Conservation (phyloP, 2,113 vertebrate genomes). For the Felis chaus region DNA sequence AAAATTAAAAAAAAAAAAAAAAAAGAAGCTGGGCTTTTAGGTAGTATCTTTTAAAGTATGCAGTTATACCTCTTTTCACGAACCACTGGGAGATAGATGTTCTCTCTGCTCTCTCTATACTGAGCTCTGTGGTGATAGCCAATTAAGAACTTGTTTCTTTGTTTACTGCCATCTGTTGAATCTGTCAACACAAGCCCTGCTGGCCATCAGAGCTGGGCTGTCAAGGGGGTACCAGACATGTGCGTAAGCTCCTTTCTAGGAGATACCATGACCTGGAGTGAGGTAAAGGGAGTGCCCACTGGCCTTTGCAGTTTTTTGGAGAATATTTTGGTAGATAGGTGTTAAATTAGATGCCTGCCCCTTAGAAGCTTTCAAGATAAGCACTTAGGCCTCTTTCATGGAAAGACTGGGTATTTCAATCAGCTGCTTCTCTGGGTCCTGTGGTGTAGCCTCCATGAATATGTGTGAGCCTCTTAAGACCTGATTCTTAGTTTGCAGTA, state of each 20-base stretch:
- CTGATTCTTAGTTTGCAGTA: not conserved
- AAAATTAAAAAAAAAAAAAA: no score
- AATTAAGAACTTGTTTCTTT: not conserved
- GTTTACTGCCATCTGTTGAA: not conserved
- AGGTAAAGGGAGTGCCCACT: not conserved
- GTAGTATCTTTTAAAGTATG: not conserved
- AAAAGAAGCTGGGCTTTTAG: not conserved
- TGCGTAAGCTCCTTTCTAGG: not conserved
- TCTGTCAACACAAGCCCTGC: not conserved
- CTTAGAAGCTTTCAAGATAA: not conserved
- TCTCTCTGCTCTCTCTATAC: not conserved
- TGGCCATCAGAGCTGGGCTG: not conserved
- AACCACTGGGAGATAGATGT: not conserved
- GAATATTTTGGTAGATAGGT: not conserved
- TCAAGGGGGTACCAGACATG: not conserved
- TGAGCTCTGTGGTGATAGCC: not conserved
- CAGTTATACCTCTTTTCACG: not conserved
- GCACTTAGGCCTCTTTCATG: not conserved
- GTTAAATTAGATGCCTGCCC: not conserved
- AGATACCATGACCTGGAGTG: not conserved
- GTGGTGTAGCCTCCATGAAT: not conserved
- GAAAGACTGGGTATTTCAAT: not conserved
- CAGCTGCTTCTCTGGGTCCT: not conserved
- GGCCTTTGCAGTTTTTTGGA: not conserved
- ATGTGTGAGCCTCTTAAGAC: not conserved